A percentile compares a stretch with the other conserved stretches of the same genome.
These are phyloP conservation scores for Rhabdophis nuchalis DNA, from an alignment of 2,797 vertebrate genomes.

Conservation along the genomic window DNA sequence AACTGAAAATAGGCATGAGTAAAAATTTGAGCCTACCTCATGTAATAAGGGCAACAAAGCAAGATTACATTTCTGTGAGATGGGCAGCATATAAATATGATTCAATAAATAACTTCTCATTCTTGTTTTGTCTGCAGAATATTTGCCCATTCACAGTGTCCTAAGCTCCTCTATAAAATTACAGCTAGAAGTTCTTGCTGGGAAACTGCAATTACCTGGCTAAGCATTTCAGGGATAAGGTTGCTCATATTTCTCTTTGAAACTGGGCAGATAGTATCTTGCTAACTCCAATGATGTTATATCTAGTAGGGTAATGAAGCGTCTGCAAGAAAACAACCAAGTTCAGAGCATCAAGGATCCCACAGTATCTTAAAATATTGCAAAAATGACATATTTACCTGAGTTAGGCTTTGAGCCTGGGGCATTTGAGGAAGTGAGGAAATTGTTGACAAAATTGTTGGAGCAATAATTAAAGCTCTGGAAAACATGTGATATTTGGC, in stretches of 20 bases:
- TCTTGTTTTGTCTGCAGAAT: neutral
- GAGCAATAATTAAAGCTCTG: neutral
- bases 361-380: neutral
- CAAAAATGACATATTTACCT: neutral
- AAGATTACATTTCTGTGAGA: neutral
- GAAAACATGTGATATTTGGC: neutral
- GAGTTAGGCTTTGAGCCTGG: neutral
- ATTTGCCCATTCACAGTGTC: neutral
- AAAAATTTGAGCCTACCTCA: neutral
- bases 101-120: neutral
- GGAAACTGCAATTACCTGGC: neutral
- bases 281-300: neutral
- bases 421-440: neutral
- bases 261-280: neutral
- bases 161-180: neutral
- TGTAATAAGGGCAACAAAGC: neutral
- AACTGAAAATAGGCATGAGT: neutral
- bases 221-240: neutral
- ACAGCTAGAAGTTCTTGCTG: neutral
- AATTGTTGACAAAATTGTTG: neutral
- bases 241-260: neutral
- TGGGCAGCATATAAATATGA: neutral
- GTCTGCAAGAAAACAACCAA: neutral
- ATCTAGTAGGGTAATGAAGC: neutral
- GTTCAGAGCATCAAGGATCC: neutral